phyloP scores from a whole-genome alignment of 2,113 vertebrate species.

The Atherinomorus stipes region DNA sequence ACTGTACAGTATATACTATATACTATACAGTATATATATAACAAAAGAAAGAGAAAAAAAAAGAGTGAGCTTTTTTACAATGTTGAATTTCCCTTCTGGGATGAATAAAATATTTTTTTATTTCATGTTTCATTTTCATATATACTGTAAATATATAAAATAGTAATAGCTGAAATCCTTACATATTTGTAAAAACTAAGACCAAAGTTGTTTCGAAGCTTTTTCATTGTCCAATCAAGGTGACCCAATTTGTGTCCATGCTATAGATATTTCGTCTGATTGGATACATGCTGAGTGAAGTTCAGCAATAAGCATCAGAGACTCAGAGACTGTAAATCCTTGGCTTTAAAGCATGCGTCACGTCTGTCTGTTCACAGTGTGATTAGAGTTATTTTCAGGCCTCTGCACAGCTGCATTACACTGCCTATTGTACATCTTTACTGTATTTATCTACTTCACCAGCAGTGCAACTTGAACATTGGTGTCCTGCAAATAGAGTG shows the following conservation, averaged over 20 bases:
- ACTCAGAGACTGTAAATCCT: constrained; percentile 1
- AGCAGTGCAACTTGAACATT: constrained; percentile 46
- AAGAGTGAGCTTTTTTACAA: too few species aligned
- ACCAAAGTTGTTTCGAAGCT: too few species aligned
- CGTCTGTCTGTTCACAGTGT: neutral
- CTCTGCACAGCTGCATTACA: constrained; percentile 13
- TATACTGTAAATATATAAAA: too few species aligned
- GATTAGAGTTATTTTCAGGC: neutral
- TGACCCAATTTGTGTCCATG: neutral
- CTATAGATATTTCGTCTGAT: neutral
- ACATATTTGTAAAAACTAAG: too few species aligned
- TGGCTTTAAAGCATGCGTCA: neutral
- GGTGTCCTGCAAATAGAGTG: constrained; percentile 87
- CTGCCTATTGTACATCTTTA: constrained; percentile 1
- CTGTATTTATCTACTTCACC: constrained; percentile 44
- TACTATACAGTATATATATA: too few species aligned
- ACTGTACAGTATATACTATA: too few species aligned
- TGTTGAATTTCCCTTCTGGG: too few species aligned
- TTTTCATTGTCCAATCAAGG: neutral
- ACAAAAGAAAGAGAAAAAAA: too few species aligned
- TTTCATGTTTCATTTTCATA: too few species aligned
- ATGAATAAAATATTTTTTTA: neutral
- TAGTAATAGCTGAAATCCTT: too few species aligned
- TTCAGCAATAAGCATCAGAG: constrained; percentile 6
- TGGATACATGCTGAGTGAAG: neutral